Evolutionary conservation across 2,888 invertebrate genomes (phyloP), one percentile per base, ranked within the genome.

Genomic region (Caenorhabditis zanzibari): DNA sequence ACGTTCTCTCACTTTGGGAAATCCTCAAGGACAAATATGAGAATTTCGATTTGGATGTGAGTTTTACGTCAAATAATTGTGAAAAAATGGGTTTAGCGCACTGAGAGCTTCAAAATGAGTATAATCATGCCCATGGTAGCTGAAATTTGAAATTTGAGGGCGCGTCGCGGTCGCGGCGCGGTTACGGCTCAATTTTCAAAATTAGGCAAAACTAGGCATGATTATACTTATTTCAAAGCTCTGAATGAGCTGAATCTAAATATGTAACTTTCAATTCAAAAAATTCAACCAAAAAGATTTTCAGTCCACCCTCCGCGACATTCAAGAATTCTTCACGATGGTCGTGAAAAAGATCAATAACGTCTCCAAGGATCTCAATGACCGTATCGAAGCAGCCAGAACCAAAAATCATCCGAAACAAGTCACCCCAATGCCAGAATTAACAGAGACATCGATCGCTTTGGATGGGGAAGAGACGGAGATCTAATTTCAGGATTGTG

Each of bases 1-100:
- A 90, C 76, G 87, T 89, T 19, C 73, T 88, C 49, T 85, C 85
- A 16, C 79, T 90, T 26, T 90, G 90, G 90, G 88, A 90, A 41
- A 84, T 90, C 19, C 28, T 88, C 52, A 88, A 88, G 84, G 77
- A 86, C 24, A 87, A 87, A 47, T 87, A 87, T 47, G 82, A 88
- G 26, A 85, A 88, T 68, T 86, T 88, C 35, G 86, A 87, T 66
- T 22, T 81, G 28, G 87, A 87, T 71, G 87, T 85, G 54, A 77
- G 85, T 63, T n/a, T n/a, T n/a, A n/a, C n/a, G n/a, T n/a, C n/a
- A n/a, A n/a, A n/a, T n/a, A n/a, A n/a, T n/a, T n/a, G n/a, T n/a
- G n/a, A n/a, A n/a, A n/a, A n/a, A n/a, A n/a, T n/a, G n/a, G n/a
- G n/a, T 35, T 69, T 19, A 19, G 2, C 19, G 19, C 44, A 2